These are phyloP conservation scores for Ophioderma brevispina DNA, from an alignment of 35 echinoderm and acorn worm genomes.

Conservation along the genomic window DNA sequence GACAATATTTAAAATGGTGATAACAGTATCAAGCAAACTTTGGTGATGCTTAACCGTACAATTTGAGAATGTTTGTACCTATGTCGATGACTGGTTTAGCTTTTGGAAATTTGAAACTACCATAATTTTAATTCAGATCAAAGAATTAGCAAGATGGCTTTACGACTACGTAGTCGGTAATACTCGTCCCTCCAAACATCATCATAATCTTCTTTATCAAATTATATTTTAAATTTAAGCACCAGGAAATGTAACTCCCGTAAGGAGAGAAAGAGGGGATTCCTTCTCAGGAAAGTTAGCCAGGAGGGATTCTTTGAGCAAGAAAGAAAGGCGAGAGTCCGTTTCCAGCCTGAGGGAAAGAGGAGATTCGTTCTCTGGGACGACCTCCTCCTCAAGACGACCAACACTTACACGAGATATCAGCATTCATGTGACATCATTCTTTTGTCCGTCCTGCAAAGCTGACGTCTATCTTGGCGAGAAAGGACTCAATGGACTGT, in stretches of 20 bases:
- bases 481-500: constrained; percentile 82
- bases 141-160: too few relatives aligned
- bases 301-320: not conserved
- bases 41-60: too few relatives aligned
- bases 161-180: too few relatives aligned
- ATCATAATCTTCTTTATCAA: not conserved
- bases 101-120: too few relatives aligned
- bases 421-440: constrained; percentile 40
- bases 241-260: not conserved
- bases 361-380: not conserved
- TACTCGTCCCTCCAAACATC: too few relatives aligned
- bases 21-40: too few relatives aligned
- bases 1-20: too few relatives aligned
- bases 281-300: not conserved
- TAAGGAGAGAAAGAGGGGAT: not conserved
- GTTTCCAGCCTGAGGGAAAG: not conserved
- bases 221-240: not conserved
- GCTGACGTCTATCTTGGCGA: constrained; percentile 69
- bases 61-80: too few relatives aligned
- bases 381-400: constrained; percentile 12
- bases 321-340: not conserved
- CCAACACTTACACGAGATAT: not conserved
- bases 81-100: too few relatives aligned
- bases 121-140: too few relatives aligned
- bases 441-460: constrained; percentile 85